Conservation (phyloP, 2,113 vertebrate species). For the Trematocara variabile region DNA sequence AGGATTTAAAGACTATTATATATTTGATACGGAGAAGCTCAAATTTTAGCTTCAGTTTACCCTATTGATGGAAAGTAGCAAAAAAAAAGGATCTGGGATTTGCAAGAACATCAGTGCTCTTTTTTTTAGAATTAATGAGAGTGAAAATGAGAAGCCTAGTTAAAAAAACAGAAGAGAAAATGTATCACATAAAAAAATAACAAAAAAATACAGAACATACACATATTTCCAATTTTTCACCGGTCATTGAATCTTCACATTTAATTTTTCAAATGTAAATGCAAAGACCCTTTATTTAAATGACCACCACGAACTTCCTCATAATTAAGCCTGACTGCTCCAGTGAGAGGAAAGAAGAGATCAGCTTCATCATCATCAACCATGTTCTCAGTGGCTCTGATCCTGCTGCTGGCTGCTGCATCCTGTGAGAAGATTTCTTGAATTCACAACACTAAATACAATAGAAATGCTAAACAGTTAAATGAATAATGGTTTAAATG, state of each 20-base stretch:
- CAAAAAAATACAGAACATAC: background rate
- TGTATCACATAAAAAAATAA: background rate
- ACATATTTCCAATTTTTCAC: background rate
- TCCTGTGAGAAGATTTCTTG: background rate
- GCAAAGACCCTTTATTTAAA: accelerated
- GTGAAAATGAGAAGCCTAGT: background rate
- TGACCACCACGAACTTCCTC: background rate
- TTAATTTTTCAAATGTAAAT: background rate
- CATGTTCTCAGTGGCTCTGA: background rate
- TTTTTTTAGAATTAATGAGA: background rate
- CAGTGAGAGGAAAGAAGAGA: background rate
- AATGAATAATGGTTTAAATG: background rate
- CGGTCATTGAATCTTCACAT: accelerated
- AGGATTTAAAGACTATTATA: accelerated
- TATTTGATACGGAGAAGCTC: background rate
- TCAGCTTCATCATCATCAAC: background rate
- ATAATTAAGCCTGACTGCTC: background rate
- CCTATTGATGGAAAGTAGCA: accelerated
- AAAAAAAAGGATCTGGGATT: background rate
- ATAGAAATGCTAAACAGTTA: accelerated
- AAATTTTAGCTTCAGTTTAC: background rate
- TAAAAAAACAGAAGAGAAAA: background rate
- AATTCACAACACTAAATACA: background rate
- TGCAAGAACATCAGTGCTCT: background rate
- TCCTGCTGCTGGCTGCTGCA: background rate